A percentile compares a stretch with the other conserved stretches of the same genome.
These are phyloP conservation scores for Hydrocynus forskahlii DNA, from an alignment of 2,797 vertebrate genomes.

Conservation along the genomic window DNA sequence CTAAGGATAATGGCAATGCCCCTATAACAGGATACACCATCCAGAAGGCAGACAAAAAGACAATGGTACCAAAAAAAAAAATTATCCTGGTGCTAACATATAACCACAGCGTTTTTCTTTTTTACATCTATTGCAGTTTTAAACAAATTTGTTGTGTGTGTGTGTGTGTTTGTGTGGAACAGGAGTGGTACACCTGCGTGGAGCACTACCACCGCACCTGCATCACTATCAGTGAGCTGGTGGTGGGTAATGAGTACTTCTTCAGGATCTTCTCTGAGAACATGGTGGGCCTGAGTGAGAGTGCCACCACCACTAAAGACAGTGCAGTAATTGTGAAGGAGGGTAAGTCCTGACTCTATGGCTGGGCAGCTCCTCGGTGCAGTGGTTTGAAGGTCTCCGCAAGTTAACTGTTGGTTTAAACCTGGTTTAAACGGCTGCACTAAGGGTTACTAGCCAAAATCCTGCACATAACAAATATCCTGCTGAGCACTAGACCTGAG, in stretches of 20 bases:
- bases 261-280: constrained; percentile 96
- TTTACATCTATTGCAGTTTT: not conserved
- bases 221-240: constrained; percentile 91
- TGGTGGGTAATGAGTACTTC: constrained; percentile 98
- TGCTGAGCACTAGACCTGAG: not conserved
- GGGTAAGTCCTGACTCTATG: constrained; percentile 74
- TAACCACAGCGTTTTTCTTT: not conserved
- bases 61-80: constrained; percentile 83
- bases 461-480: constrained; percentile 13
- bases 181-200: constrained; percentile 98
- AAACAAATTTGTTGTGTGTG: not conserved
- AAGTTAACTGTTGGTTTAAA: constrained; percentile 20
- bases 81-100: not conserved
- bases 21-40: constrained; percentile 96
- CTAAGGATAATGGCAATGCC: constrained; percentile 93
- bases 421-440: constrained; percentile 5
- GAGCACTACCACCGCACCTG: constrained; percentile 96
- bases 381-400: not conserved
- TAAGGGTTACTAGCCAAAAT: not conserved
- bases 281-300: constrained; percentile 94
- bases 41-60: constrained; percentile 99
- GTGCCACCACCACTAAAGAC: constrained; percentile 91
- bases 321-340: constrained; percentile 93
- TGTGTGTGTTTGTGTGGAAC: constrained; percentile 28
- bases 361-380: not conserved